Conservation (phyloP, 1,140 invertebrate species). For the Drosophila lacertosa region DNA sequence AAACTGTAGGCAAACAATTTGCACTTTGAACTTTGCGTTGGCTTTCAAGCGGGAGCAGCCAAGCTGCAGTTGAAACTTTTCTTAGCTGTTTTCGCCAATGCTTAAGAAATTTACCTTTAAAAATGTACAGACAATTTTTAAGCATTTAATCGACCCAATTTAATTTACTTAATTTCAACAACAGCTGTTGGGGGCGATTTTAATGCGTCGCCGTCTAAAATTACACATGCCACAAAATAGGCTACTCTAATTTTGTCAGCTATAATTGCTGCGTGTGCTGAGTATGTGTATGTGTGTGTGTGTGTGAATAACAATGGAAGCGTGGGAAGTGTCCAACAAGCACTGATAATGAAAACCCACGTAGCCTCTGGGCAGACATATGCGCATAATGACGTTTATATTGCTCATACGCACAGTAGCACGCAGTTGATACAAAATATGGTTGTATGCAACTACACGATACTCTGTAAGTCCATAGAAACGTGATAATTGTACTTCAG, state of each 20-base stretch:
- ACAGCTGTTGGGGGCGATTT: not conserved
- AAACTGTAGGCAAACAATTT: constrained; percentile 11
- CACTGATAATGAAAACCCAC: constrained; percentile 8
- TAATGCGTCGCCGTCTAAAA: not conserved
- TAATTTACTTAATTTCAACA: constrained; percentile 15
- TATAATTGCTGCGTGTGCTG: constrained; percentile 1
- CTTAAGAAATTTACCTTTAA: too few species aligned
- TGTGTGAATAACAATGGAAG: not conserved
- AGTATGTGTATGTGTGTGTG: not conserved
- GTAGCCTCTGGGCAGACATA: not conserved
- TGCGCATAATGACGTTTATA: constrained; percentile 17
- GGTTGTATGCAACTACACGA: not conserved
- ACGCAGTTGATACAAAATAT: not conserved
- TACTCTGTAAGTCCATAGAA: not conserved
- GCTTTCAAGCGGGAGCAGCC: not conserved
- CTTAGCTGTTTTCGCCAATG: not conserved
- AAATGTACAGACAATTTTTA: not conserved
- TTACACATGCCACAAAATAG: constrained; percentile 5
- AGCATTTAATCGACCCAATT: not conserved
- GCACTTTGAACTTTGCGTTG: constrained; percentile 38
- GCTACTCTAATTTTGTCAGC: not conserved
- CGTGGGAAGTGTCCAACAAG: constrained; percentile 2
- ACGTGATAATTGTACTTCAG: not conserved
- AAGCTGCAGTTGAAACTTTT: constrained; percentile 9
- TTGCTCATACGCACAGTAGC: constrained; percentile 64